A percentile compares a stretch with the other conserved stretches of the same genome.
phyloP scores from a whole-genome alignment of 2,113 vertebrate species.

The Heterotilapia buettikoferi region DNA sequence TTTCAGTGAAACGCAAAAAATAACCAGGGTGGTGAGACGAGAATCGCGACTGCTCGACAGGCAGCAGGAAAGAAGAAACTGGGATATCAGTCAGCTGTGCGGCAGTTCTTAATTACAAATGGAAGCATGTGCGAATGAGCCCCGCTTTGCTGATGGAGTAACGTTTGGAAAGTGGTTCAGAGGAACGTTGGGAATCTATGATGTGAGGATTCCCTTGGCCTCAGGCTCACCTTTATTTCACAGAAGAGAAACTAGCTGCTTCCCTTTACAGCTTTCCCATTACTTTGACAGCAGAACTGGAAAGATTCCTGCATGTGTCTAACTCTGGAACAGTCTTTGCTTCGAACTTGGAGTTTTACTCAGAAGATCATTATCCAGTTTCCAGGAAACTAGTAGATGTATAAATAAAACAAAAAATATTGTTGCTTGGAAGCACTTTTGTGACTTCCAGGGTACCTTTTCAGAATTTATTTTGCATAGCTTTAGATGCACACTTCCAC shows the following conservation, averaged over 20 bases:
- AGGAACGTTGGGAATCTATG: background rate
- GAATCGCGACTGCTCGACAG: background rate
- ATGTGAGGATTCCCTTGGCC: constrained; percentile 42
- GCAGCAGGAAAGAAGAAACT: background rate
- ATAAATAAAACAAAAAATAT: background rate
- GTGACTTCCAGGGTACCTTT: background rate
- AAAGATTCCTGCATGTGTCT: background rate
- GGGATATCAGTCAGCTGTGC: background rate
- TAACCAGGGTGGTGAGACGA: background rate
- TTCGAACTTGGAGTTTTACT: background rate
- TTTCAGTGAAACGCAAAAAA: constrained; percentile 9
- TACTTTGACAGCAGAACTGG: background rate
- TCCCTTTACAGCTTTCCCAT: background rate
- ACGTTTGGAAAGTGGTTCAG: constrained; percentile 1
- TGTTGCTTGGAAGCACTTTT: background rate
- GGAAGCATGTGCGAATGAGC: constrained; percentile 9
- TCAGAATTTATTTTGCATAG: background rate
- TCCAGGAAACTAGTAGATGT: background rate
- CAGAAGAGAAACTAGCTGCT: background rate
- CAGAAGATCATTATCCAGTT: background rate
- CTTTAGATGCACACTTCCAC: background rate
- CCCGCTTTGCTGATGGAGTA: constrained; percentile 7
- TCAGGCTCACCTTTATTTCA: constrained; percentile 28
- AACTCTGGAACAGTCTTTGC: background rate
- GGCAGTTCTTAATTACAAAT: constrained; percentile 9